Percentiles rank a stretch among this genome's conserved stretches.
These are phyloP conservation scores for Callocephalon fimbriatum DNA, from an alignment of 2,113 vertebrate genomes.

Conservation along the genomic window DNA sequence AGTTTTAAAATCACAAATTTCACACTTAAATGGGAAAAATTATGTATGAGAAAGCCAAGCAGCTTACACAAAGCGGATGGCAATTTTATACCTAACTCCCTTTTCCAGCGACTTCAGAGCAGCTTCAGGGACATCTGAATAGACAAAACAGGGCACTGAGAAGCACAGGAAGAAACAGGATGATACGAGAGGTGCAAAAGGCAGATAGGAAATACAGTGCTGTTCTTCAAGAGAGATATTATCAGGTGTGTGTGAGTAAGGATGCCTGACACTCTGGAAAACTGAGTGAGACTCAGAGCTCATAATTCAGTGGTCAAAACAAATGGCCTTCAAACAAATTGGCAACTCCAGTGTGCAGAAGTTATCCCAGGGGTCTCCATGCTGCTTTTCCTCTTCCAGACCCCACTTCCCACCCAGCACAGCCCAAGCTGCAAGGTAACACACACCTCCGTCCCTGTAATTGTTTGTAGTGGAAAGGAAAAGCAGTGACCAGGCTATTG, in stretches of 20 bases:
- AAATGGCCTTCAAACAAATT: not conserved
- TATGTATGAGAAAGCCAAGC: not conserved
- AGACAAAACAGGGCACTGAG: not conserved
- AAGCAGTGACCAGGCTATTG: conserved; percentile 47
- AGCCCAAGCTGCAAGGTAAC: not conserved
- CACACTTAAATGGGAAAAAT: not conserved
- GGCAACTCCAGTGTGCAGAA: not conserved
- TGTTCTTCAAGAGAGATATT: not conserved
- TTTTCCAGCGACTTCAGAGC: not conserved
- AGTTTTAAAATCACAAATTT: not conserved
- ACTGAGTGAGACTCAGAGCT: not conserved
- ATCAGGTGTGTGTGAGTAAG: not conserved
- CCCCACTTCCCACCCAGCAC: not conserved
- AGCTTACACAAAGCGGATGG: not conserved
- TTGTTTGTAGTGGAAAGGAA: not conserved
- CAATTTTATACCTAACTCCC: rapidly evolving
- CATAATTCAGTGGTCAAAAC: not conserved
- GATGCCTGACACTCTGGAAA: rapidly evolving
- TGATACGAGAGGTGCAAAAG: not conserved
- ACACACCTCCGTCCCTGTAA: not conserved
- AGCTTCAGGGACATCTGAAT: not conserved
- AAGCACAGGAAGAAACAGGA: not conserved
- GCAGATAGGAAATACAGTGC: not conserved
- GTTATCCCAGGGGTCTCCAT: not conserved
- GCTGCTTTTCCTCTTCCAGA: not conserved